Conservation (phyloP, 1,140 invertebrate genomes). For the Drosophila arawakana region DNA sequence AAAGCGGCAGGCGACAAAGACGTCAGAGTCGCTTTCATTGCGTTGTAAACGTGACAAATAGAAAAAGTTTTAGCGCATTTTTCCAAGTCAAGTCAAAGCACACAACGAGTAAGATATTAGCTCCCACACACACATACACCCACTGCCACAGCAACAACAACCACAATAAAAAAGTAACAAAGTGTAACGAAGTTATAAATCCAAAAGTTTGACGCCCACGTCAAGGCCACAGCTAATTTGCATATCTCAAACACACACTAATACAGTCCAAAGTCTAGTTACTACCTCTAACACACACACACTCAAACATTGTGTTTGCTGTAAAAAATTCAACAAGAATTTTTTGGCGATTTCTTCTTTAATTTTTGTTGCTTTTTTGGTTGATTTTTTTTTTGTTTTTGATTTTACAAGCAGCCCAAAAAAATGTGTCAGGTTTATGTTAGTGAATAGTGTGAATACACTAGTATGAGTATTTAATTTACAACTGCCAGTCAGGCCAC, state of each 20-base stretch:
- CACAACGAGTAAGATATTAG: conserved; percentile 39
- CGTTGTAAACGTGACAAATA: conserved; percentile 64
- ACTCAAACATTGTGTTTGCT: not conserved
- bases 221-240: conserved; percentile 80
- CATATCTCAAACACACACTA: conserved; percentile 68
- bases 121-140: conserved; percentile 34
- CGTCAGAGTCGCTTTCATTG: conserved; percentile 36
- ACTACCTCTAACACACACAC: conserved; percentile 4
- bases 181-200: conserved; percentile 82
- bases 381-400: not conserved
- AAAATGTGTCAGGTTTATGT: conserved; percentile 16
- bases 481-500: not conserved
- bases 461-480: conserved; percentile 3
- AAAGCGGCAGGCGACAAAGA: conserved; percentile 41
- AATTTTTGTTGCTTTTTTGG: not conserved
- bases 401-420: not conserved
- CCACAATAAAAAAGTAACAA: conserved; percentile 60
- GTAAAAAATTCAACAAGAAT: conserved; percentile 12
- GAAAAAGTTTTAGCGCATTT: conserved; percentile 49
- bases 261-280: conserved; percentile 10
- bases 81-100: conserved; percentile 44
- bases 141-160: conserved; percentile 2
- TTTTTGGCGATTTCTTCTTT: conserved; percentile 11
- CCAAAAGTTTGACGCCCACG: conserved; percentile 80
- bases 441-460: conserved; percentile 20